These are phyloP conservation scores for Trachelus troglodyta DNA, from an alignment of 2,888 invertebrate genomes.

Conservation along the genomic window DNA sequence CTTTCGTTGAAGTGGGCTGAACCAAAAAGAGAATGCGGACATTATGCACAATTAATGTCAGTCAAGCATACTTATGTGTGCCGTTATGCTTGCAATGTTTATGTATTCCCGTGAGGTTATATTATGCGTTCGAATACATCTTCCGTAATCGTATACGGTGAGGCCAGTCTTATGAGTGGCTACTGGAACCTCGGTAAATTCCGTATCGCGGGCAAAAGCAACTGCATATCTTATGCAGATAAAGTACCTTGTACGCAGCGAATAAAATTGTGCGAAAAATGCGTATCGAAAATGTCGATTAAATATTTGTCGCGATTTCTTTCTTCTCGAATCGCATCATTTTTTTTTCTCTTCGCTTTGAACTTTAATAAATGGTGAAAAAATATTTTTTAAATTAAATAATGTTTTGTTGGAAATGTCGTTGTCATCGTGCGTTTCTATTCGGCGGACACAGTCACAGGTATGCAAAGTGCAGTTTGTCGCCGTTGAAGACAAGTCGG, in stretches of 20 bases:
- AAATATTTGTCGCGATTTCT: background rate
- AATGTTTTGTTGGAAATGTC: background rate
- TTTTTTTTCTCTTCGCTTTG: background rate
- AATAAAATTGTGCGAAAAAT: background rate
- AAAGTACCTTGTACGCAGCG: background rate
- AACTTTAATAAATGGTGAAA: background rate
- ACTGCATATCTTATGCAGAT: background rate
- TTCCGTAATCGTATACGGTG: slow-evolving; percentile 35
- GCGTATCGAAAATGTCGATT: background rate
- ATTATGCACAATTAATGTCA: slow-evolving; percentile 64
- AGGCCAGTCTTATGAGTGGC: slow-evolving; percentile 16
- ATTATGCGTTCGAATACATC: slow-evolving; percentile 6
- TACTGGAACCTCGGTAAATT: background rate
- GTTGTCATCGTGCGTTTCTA: background rate
- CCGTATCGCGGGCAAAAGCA: background rate
- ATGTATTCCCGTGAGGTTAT: slow-evolving; percentile 33
- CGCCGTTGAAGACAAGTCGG: slow-evolving; percentile 14
- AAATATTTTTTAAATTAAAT: background rate
- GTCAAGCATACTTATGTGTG: slow-evolving; percentile 57
- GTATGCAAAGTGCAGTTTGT: background rate
- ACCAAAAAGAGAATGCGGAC: slow-evolving; percentile 22
- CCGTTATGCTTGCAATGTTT: slow-evolving; percentile 46
- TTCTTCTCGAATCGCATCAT: background rate
- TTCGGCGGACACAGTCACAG: background rate
- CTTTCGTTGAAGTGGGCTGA: slow-evolving; percentile 41